Conservation (phyloP, 1,140 invertebrate genomes). For the Neoseiulus cucumeris region DNA sequence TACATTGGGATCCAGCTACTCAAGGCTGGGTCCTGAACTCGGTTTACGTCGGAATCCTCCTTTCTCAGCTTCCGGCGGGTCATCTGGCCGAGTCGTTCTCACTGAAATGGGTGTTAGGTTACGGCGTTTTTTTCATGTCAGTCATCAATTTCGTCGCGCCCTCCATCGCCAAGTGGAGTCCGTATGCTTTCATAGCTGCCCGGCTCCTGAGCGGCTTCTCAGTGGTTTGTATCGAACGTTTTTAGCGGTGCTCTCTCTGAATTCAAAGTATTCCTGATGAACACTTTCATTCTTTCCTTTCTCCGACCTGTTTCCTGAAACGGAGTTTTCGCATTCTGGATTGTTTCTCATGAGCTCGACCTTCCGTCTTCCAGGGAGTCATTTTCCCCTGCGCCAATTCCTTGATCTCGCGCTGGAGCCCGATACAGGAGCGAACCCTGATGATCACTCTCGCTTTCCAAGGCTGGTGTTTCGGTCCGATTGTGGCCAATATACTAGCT, state of each 20-base stretch:
- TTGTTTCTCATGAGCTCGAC: too few species aligned
- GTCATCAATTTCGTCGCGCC: neutral
- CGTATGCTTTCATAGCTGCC: neutral
- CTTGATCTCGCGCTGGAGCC: neutral
- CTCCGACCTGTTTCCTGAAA: too few species aligned
- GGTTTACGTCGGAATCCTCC: neutral
- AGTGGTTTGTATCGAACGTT: too few species aligned
- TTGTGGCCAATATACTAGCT: neutral
- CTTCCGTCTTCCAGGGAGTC: neutral
- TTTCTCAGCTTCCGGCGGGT: neutral
- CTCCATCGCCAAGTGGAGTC: neutral
- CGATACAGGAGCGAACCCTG: neutral
- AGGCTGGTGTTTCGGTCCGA: neutral
- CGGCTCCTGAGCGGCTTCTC: neutral
- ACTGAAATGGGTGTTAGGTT: constrained; percentile 1
- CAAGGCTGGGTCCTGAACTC: neutral
- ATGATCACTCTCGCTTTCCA: neutral
- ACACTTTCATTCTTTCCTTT: too few species aligned
- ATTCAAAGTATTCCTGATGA: too few species aligned
- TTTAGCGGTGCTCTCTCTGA: too few species aligned
- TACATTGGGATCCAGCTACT: neutral
- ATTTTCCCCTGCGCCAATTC: neutral
- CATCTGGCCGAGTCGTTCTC: neutral
- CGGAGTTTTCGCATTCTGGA: too few species aligned
- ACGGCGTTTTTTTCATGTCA: constrained; percentile 7